Conservation (phyloP, 2,888 invertebrate species). For the Mesorhabditis sp. region DNA sequence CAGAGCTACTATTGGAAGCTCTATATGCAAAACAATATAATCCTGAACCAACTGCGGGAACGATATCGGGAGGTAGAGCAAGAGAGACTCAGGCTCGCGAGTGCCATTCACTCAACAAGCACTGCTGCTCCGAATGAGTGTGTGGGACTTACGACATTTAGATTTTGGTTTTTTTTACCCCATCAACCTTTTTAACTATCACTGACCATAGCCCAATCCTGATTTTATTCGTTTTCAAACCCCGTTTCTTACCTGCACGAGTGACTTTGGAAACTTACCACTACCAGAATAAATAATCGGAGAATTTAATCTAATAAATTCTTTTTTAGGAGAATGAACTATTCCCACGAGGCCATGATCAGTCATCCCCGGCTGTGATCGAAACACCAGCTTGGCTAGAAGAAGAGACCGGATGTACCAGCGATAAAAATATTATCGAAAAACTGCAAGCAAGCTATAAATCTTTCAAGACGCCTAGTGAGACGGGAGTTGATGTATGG, state of each 20-base stretch:
- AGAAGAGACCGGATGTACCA: constrained; percentile 39
- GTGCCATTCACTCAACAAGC: background rate
- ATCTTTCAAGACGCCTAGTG: constrained; percentile 40
- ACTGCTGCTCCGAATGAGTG: no score
- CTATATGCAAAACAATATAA: constrained; percentile 38
- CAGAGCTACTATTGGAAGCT: constrained; percentile 46
- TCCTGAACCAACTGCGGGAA: constrained; percentile 34
- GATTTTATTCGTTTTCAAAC: no score
- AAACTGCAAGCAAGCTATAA: constrained; percentile 43
- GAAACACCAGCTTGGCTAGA: constrained; percentile 25
- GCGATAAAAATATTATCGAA: constrained; percentile 49
- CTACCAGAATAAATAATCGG: background rate
- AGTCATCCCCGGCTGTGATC: background rate
- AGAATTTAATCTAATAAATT: background rate
- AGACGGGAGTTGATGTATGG: constrained; percentile 49
- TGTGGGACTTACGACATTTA: background rate
- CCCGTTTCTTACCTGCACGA: no score
- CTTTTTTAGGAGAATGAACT: constrained; percentile 16
- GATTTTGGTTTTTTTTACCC: background rate
- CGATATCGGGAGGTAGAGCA: constrained; percentile 35
- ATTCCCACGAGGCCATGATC: constrained; percentile 7
- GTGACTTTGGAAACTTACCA: no score
- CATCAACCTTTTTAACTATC: background rate
- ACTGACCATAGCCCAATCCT: background rate
- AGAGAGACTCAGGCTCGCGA: background rate